phyloP scores from a whole-genome alignment of 2,888 invertebrate genomes.

The Cecidostiba fungosa region DNA sequence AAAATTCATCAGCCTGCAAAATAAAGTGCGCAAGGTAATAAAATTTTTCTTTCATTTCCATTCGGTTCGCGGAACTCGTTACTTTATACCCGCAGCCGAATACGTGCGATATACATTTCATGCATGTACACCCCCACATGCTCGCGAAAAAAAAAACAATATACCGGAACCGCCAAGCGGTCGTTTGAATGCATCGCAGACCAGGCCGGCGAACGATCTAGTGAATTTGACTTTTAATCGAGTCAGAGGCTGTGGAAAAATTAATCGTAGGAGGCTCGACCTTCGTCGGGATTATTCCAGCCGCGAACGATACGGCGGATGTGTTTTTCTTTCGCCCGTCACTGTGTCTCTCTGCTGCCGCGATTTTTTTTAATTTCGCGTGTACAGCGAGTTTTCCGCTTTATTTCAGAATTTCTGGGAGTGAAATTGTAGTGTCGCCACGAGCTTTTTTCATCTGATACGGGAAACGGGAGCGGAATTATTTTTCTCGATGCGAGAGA shows the following conservation, averaged over 20 bases:
- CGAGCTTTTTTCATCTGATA: background rate
- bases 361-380: background rate
- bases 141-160: constrained; percentile 7
- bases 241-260: constrained; percentile 48
- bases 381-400: background rate
- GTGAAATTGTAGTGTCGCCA: background rate
- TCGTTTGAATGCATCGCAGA: background rate
- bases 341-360: background rate
- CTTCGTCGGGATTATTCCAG: constrained; percentile 27
- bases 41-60: background rate
- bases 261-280: constrained; percentile 54
- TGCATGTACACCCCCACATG: background rate
- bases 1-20: background rate
- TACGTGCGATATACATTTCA: background rate
- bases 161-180: constrained; percentile 9
- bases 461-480: background rate
- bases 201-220: background rate
- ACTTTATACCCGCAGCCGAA: background rate
- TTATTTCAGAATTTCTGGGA: background rate
- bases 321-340: background rate
- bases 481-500: background rate
- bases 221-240: constrained; percentile 65
- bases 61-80: background rate
- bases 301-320: background rate
- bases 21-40: background rate